Conservation (phyloP, 2,797 vertebrate genomes). For the Clarias platycephalus region DNA sequence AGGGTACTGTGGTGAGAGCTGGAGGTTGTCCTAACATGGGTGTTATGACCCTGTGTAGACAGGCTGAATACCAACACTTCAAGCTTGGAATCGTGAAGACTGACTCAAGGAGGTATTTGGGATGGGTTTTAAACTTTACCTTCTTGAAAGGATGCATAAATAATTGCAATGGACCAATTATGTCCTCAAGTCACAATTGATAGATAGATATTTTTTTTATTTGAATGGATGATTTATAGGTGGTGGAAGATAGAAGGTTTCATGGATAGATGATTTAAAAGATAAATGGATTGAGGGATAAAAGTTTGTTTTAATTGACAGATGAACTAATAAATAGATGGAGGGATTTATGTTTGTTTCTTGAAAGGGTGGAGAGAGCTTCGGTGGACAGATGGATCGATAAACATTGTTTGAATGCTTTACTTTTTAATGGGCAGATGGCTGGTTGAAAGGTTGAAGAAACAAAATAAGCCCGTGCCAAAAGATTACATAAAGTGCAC, state of each 20-base stretch:
- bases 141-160: neutral
- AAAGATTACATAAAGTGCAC: neutral
- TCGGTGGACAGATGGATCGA: neutral
- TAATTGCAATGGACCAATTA: neutral
- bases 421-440: neutral
- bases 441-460: neutral
- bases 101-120: neutral
- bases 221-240: neutral
- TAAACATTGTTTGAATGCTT: neutral
- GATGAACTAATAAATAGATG: neutral
- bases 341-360: neutral
- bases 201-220: neutral
- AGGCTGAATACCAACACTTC: neutral
- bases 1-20: slow-evolving; percentile 29
- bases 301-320: neutral
- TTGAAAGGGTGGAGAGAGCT: neutral
- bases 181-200: neutral
- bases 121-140: neutral
- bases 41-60: neutral
- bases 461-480: neutral
- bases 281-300: neutral
- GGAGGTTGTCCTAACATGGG: neutral
- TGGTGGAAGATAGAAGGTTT: neutral
- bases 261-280: neutral
- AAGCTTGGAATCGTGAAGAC: neutral